Evolutionary conservation across 1,140 invertebrate genomes (phyloP).

Genomic region (Chironomus striatipennis): DNA sequence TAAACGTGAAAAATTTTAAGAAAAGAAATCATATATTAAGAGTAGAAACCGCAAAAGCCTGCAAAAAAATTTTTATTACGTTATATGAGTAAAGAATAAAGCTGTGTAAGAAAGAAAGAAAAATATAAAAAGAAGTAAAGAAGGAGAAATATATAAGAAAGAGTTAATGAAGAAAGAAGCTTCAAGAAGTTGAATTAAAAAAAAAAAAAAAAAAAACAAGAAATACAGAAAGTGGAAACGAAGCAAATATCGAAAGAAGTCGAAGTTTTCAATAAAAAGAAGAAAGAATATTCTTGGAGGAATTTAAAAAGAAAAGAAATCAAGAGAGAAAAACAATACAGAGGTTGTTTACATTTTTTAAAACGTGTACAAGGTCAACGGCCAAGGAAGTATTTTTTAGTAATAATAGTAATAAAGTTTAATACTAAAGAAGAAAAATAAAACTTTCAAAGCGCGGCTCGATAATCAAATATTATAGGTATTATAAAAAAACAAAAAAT

Average conservation of each 20-base stretch:
- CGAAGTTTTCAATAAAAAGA: slow-evolving; percentile 22
- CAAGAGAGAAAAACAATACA: slow-evolving; percentile 21
- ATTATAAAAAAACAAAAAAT: too few relatives aligned
- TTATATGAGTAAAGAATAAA: not conserved
- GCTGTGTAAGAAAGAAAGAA: not conserved
- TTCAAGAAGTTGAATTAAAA: not conserved
- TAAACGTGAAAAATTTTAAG: not conserved
- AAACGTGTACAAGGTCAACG: slow-evolving; percentile 22
- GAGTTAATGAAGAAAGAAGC: not conserved
- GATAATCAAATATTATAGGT: not conserved
- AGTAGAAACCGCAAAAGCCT: slow-evolving; percentile 18
- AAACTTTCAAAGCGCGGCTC: not conserved
- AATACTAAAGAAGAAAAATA: not conserved
- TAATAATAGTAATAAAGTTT: slow-evolving; percentile 12
- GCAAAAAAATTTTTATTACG: not conserved
- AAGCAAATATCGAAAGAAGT: slow-evolving; percentile 4
- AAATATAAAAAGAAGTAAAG: too few relatives aligned
- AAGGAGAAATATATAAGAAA: not conserved
- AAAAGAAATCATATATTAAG: slow-evolving; percentile 13
- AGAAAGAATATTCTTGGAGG: not conserved
- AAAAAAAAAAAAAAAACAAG: slow-evolving; percentile 2
- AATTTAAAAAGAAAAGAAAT: slow-evolving; percentile 19
- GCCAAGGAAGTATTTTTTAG: slow-evolving; percentile 23
- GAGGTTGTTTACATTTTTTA: slow-evolving; percentile 21
- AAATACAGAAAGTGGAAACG: slow-evolving; percentile 3